These are phyloP conservation scores for Hydrozoanthus gracilis DNA, from an alignment of 92 coral and sea anemone species.

Conservation along the genomic window DNA sequence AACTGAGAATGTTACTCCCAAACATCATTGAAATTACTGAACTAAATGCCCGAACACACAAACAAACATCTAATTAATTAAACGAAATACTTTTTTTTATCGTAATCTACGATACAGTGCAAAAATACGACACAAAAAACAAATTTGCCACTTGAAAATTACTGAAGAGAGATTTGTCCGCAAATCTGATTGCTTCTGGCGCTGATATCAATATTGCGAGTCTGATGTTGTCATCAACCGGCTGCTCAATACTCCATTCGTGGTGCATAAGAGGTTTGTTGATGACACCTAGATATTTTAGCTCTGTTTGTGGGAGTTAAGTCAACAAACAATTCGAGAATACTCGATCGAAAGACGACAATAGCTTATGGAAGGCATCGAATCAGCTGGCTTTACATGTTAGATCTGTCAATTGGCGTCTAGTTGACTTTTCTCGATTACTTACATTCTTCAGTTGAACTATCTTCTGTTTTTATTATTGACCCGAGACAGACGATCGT, in stretches of 20 bases:
- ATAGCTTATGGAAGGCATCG: too few relatives aligned
- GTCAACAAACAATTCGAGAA: slow-evolving; percentile 26
- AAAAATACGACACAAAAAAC: too few relatives aligned
- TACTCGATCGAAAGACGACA: neutral
- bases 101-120: too few relatives aligned
- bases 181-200: neutral
- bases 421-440: too few relatives aligned
- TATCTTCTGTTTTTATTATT: neutral
- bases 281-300: slow-evolving; percentile 46
- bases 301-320: slow-evolving; percentile 8
- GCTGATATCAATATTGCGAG: slow-evolving; percentile 26
- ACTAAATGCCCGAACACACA: too few relatives aligned
- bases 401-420: neutral
- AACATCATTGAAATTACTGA: too few relatives aligned
- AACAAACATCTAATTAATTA: too few relatives aligned
- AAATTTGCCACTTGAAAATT: too few relatives aligned
- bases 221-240: neutral
- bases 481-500: neutral
- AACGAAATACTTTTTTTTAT: too few relatives aligned
- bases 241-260: slow-evolving; percentile 20
- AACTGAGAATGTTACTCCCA: too few relatives aligned
- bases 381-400: neutral
- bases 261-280: neutral
- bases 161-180: too few relatives aligned
- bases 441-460: too few relatives aligned